Conservation (phyloP, 2,888 invertebrate genomes). For the Epinotia bilunana region DNA sequence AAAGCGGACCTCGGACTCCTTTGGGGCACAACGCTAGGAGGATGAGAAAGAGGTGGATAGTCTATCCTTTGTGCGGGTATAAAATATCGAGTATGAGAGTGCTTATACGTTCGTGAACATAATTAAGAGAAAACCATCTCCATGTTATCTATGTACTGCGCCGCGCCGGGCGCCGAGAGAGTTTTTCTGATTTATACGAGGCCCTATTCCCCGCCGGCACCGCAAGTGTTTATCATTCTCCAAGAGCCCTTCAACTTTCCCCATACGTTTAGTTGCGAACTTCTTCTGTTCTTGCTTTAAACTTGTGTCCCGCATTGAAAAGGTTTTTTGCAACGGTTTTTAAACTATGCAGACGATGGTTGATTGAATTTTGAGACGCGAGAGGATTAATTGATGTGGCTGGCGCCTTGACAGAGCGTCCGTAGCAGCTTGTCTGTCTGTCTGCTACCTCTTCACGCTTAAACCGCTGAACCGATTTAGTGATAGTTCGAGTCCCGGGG, state of each 20-base stretch:
- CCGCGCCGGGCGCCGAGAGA: constrained; percentile 11
- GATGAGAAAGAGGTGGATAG: too few relatives aligned
- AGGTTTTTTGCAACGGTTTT: constrained; percentile 18
- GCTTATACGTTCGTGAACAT: neutral
- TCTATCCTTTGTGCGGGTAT: neutral
- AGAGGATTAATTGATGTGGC: neutral
- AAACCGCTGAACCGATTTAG: too few relatives aligned
- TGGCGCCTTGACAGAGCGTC: neutral
- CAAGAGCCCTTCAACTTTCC: constrained; percentile 60
- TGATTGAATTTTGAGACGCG: constrained; percentile 11
- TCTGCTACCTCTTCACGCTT: too few relatives aligned
- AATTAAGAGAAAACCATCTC: neutral
- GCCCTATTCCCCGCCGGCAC: constrained; percentile 40
- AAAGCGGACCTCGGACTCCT: too few relatives aligned
- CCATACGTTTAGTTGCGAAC: constrained; percentile 61
- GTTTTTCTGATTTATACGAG: constrained; percentile 48
- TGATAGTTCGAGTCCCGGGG: too few relatives aligned
- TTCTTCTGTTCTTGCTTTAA: constrained; percentile 52
- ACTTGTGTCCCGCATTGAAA: constrained; percentile 27
- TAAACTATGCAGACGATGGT: constrained; percentile 26
- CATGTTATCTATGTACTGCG: constrained; percentile 17
- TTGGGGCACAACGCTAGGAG: too few relatives aligned
- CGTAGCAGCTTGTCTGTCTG: too few relatives aligned
- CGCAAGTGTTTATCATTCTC: constrained; percentile 62
- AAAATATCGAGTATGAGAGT: neutral